phyloP scores from a whole-genome alignment of 2,113 vertebrate genomes.

The Cryptotis parvus region DNA sequence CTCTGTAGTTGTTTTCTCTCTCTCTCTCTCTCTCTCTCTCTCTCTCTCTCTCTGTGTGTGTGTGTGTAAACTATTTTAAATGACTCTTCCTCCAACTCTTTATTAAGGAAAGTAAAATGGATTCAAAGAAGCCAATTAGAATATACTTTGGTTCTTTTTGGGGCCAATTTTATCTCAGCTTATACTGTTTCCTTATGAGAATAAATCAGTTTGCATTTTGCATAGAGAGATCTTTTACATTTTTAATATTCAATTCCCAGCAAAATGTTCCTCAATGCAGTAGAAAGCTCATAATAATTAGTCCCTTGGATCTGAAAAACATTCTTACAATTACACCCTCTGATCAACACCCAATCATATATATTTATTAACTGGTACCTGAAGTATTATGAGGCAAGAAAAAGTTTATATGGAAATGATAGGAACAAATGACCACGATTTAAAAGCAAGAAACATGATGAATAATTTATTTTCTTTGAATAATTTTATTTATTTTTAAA shows the following conservation, averaged over 20 bases:
- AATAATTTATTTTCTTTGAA: conserved; percentile 73
- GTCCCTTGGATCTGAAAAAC: conserved; percentile 73
- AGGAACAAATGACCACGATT: conserved; percentile 64
- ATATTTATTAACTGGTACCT: conserved; percentile 67
- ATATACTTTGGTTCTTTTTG: conserved; percentile 28
- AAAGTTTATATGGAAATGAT: conserved; percentile 63
- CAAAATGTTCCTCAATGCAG: conserved; percentile 53
- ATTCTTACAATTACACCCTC: conserved; percentile 67
- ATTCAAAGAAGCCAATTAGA: conserved; percentile 65
- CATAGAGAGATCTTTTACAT: conserved; percentile 69
- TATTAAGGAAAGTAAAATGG: conserved; percentile 49
- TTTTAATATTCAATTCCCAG: conserved; percentile 73
- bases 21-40: no score
- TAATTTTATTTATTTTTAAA: conserved; percentile 73
- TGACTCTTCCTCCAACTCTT: conserved; percentile 26
- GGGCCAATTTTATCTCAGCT: conserved; percentile 67
- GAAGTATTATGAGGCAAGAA: conserved; percentile 73
- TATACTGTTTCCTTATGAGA: conserved; percentile 69
- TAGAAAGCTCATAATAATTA: conserved; percentile 73
- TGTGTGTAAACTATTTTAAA: conserved; percentile 40
- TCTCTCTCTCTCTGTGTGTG: neutral
- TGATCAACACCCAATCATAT: conserved; percentile 33
- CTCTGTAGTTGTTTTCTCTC: neutral
- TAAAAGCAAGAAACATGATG: conserved; percentile 59
- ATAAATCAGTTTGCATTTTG: conserved; percentile 73